These are phyloP conservation scores for Isurus oxyrinchus DNA, from an alignment of 2,113 vertebrate species.

Conservation along the genomic window DNA sequence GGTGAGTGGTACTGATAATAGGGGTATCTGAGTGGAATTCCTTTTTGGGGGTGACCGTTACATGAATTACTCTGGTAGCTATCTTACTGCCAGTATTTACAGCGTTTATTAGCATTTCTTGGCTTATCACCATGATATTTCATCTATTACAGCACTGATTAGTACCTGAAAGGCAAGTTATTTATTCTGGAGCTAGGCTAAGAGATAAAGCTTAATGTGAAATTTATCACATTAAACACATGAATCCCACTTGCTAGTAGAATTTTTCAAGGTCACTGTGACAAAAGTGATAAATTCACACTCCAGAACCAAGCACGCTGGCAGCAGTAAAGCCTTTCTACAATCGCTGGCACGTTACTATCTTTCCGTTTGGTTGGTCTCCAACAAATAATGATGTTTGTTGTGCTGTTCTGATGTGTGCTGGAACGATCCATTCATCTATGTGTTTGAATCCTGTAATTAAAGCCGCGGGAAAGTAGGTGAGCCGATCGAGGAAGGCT, in stretches of 20 bases:
- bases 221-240: background rate
- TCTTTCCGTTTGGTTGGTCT: background rate
- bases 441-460: background rate
- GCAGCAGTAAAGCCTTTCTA: background rate
- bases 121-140: background rate
- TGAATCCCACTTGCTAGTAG: background rate
- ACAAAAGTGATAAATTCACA: background rate
- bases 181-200: background rate
- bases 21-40: background rate
- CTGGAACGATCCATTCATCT: background rate
- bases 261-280: background rate
- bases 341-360: background rate
- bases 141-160: background rate
- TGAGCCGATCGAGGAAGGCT: background rate
- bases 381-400: background rate
- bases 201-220: background rate
- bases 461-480: background rate
- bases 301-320: background rate
- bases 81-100: background rate
- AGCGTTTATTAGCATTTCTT: background rate
- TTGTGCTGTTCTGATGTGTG: background rate
- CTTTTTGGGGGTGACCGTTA: background rate
- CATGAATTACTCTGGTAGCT: background rate
- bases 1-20: background rate
- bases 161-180: background rate